Conservation (phyloP, 2,797 vertebrate genomes). For the Sebastolobus alascanus region DNA sequence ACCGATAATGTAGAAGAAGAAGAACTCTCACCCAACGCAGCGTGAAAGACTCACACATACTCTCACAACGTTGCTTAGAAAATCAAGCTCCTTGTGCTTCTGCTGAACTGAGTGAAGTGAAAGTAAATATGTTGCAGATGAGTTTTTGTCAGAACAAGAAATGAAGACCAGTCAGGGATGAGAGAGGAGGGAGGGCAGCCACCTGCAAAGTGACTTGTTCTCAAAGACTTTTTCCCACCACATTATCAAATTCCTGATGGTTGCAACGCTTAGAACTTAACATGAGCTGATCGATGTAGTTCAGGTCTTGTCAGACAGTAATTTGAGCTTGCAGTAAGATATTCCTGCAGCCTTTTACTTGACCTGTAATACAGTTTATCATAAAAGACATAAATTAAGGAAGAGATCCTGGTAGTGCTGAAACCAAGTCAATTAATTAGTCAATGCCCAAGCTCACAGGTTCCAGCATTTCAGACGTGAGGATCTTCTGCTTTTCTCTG, state of each 20-base stretch:
- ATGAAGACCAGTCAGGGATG: background rate
- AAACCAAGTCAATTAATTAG: background rate
- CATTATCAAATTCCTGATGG: conserved; percentile 10
- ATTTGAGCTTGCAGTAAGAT: background rate
- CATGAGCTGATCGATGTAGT: conserved; percentile 3
- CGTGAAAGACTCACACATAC: conserved; percentile 23
- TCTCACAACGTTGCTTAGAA: conserved; percentile 27
- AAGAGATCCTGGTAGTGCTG: background rate
- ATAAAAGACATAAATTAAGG: background rate
- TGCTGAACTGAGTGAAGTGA: background rate
- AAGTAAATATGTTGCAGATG: conserved; percentile 20
- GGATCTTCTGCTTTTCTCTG: background rate
- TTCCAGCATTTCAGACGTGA: background rate
- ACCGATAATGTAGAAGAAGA: conserved; percentile 57
- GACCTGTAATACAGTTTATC: background rate
- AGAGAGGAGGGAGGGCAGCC: background rate
- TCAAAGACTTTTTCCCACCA: background rate
- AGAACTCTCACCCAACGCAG: conserved; percentile 25
- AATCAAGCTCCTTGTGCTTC: conserved; percentile 23
- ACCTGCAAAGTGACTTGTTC: background rate
- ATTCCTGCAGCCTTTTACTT: background rate
- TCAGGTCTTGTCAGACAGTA: background rate
- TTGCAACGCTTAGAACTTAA: background rate
- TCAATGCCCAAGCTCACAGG: background rate
- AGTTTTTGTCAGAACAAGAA: background rate